Percentiles rank a stretch among this genome's conserved stretches.
These are phyloP conservation scores for Oncorhynchus keta DNA, from an alignment of 2,113 vertebrate species.

Conservation along the genomic window DNA sequence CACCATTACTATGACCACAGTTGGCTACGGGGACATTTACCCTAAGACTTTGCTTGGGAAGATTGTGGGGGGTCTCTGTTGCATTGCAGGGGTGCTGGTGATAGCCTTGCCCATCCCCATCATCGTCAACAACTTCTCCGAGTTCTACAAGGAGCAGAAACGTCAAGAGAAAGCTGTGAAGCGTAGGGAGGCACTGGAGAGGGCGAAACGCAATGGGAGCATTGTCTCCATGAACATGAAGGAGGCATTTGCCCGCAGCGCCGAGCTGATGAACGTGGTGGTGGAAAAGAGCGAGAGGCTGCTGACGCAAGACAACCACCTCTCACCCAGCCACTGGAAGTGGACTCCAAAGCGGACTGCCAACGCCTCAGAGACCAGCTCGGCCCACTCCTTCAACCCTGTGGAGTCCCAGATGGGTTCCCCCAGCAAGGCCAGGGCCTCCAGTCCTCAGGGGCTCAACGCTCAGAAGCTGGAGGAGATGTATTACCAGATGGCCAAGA, in stretches of 20 bases:
- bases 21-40: conserved; percentile 98
- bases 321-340: conserved; percentile 95
- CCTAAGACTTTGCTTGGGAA: conserved; percentile 97
- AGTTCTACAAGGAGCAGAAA: conserved; percentile 99
- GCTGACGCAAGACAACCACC: conserved; percentile 84
- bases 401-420: conserved; percentile 82
- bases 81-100: conserved; percentile 96
- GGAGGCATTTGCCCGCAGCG: conserved; percentile 92
- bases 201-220: conserved; percentile 96
- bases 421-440: conserved; percentile 79
- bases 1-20: conserved; percentile 99
- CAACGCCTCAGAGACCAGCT: conserved; percentile 89
- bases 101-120: conserved; percentile 98
- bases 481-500: conserved; percentile 98
- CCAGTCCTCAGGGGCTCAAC: conserved; percentile 91
- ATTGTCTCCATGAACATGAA: conserved; percentile 99
- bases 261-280: conserved; percentile 95
- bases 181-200: conserved; percentile 92
- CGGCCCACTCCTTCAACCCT: conserved; percentile 89
- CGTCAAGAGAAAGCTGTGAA: conserved; percentile 98
- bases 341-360: conserved; percentile 83
- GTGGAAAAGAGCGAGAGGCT: conserved; percentile 92
- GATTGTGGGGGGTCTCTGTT: conserved; percentile 96
- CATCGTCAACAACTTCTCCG: conserved; percentile 98
- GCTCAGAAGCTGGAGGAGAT: conserved; percentile 95